A percentile compares a stretch with the other conserved stretches of the same genome.
Conservation (phyloP, 1,140 invertebrate species). For the Nautilus pompilius region DNA sequence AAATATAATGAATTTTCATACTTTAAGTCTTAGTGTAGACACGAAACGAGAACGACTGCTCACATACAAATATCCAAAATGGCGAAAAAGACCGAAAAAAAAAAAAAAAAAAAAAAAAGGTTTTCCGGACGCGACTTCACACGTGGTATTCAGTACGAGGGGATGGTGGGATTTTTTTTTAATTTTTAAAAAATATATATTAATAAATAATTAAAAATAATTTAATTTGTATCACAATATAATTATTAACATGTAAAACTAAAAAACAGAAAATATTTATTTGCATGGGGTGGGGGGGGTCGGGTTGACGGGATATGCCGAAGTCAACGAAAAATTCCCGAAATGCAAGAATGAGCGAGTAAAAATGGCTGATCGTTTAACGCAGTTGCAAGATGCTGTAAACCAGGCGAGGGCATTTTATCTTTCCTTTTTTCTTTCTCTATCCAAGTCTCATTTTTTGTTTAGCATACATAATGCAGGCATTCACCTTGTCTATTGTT, state of each 20-base stretch:
- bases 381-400: conserved; percentile 94
- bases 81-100: conserved; percentile 9
- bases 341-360: not conserved
- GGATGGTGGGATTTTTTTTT: too few relatives aligned
- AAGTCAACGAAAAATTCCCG: not conserved
- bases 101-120: too few relatives aligned
- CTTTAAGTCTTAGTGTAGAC: conserved; percentile 33
- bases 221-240: not conserved
- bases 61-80: not conserved
- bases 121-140: too few relatives aligned
- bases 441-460: not conserved
- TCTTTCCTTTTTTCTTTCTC: not conserved
- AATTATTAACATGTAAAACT: too few relatives aligned
- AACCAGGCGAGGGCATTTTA: conserved; percentile 70
- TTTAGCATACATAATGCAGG: not conserved
- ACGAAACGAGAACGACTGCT: conserved; percentile 34
- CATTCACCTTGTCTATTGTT: not conserved
- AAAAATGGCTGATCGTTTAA: conserved; percentile 86
- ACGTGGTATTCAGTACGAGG: too few relatives aligned
- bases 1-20: too few relatives aligned
- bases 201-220: not conserved
- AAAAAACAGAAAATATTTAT: not conserved
- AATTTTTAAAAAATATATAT: not conserved
- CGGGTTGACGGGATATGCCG: not conserved
- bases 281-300: not conserved